Evolutionary conservation across 2,797 vertebrate genomes (phyloP).

Genomic region (Eulemur coronatus): DNA sequence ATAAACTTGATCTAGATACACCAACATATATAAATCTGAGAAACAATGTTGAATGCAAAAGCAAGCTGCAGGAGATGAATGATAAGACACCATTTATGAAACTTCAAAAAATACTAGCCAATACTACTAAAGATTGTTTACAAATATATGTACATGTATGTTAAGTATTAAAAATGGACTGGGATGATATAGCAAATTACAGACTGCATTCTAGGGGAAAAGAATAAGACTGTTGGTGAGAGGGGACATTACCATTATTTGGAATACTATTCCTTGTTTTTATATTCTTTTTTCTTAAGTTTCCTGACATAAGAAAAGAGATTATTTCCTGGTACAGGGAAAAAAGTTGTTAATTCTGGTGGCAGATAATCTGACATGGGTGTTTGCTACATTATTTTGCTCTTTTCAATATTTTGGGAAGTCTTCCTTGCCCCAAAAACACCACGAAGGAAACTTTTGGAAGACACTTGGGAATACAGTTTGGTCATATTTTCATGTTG

Average conservation of each 20-base stretch:
- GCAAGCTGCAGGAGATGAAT: not conserved
- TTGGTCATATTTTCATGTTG: not conserved
- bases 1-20: not conserved
- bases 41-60: not conserved
- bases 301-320: not conserved
- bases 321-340: not conserved
- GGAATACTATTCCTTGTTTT: not conserved
- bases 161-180: not conserved
- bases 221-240: not conserved
- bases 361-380: not conserved
- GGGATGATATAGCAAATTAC: not conserved
- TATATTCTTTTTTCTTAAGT: not conserved
- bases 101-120: not conserved
- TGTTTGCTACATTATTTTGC: not conserved
- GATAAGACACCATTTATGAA: not conserved
- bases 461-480: not conserved
- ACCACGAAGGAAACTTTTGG: not conserved
- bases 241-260: not conserved
- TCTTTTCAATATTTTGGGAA: not conserved
- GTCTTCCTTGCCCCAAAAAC: not conserved
- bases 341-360: not conserved
- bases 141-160: not conserved
- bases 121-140: not conserved
- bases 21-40: not conserved
- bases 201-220: not conserved